phyloP scores from a whole-genome alignment of 1,140 invertebrate species.

The Vanessa tameamea region DNA sequence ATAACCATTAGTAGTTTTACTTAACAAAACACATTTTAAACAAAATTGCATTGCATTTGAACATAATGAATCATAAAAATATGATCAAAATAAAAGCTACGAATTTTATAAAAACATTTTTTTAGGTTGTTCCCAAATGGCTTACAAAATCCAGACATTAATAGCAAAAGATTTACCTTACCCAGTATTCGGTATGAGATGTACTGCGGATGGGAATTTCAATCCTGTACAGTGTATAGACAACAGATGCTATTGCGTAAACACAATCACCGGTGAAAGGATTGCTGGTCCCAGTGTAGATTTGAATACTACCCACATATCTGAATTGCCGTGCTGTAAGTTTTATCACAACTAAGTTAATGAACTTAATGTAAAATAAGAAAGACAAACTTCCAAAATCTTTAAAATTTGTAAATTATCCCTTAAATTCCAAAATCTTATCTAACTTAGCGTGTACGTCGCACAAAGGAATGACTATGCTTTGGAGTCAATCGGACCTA shows the following conservation, averaged over 20 bases:
- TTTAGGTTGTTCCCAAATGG: conserved; percentile 78
- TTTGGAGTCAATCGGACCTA: too few species aligned
- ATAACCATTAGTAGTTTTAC: too few species aligned
- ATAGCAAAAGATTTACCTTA: conserved; percentile 43
- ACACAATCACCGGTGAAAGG: conserved; percentile 72
- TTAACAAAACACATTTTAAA: too few species aligned
- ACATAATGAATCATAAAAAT: too few species aligned
- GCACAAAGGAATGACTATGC: too few species aligned
- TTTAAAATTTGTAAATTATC: too few species aligned
- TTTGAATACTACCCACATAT: conserved; percentile 63
- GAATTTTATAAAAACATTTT: conserved; percentile 2
- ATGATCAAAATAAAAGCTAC: too few species aligned
- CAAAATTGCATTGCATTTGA: too few species aligned
- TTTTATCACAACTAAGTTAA: conserved; percentile 23
- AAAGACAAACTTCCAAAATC: background rate
- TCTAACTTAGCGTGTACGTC: too few species aligned
- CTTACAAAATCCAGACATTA: conserved; percentile 56
- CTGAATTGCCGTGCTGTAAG: conserved; percentile 81
- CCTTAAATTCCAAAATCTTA: too few species aligned
- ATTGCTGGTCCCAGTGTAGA: conserved; percentile 52
- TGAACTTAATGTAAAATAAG: background rate
- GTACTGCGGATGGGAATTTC: conserved; percentile 80
- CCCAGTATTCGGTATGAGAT: conserved; percentile 69
- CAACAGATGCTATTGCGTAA: conserved; percentile 81
- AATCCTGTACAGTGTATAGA: conserved; percentile 81